Evolutionary conservation across 2,888 invertebrate species (phyloP).

Genomic region (Rambutsinella grinnellia): DNA sequence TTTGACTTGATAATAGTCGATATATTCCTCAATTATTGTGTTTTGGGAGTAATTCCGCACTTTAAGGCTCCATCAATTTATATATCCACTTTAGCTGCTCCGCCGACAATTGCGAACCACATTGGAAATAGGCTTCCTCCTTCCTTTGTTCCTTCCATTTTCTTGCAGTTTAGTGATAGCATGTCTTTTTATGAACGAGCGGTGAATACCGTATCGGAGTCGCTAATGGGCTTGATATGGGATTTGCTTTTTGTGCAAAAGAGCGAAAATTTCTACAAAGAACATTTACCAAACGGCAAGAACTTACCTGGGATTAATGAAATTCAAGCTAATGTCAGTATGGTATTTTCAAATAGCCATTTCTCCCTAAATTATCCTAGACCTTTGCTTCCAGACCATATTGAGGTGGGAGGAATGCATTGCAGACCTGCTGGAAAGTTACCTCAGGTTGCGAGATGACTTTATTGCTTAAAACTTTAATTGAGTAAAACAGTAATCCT

Average conservation of each 20-base stretch:
- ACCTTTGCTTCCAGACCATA: slow-evolving; percentile 84
- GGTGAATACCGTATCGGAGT: slow-evolving; percentile 64
- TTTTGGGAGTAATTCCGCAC: slow-evolving; percentile 52
- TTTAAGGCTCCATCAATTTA: slow-evolving; percentile 48
- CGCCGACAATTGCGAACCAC: slow-evolving; percentile 33
- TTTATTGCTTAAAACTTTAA: not conserved
- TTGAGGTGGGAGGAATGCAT: slow-evolving; percentile 72
- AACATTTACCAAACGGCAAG: slow-evolving; percentile 70
- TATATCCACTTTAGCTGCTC: slow-evolving; percentile 43
- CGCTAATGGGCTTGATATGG: slow-evolving; percentile 67
- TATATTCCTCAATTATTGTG: slow-evolving; percentile 71
- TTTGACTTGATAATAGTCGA: slow-evolving; percentile 67
- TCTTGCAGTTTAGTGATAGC: slow-evolving; percentile 60
- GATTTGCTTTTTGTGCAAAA: slow-evolving; percentile 44
- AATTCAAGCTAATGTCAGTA: slow-evolving; percentile 80
- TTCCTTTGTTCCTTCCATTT: slow-evolving; percentile 68
- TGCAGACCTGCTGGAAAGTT: slow-evolving; percentile 80
- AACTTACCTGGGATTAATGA: slow-evolving; percentile 78
- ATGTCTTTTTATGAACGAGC: slow-evolving; percentile 67
- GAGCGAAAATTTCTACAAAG: slow-evolving; percentile 46
- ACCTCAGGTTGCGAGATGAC: slow-evolving; percentile 73
- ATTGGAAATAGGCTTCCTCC: slow-evolving; percentile 60
- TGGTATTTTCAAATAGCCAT: slow-evolving; percentile 87
- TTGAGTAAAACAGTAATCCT: not conserved
- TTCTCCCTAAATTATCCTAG: slow-evolving; percentile 83